A percentile compares a stretch with the other conserved stretches of the same genome.
These are phyloP conservation scores for Mareca strepera DNA, from an alignment of 2,797 vertebrate species.

Conservation along the genomic window DNA sequence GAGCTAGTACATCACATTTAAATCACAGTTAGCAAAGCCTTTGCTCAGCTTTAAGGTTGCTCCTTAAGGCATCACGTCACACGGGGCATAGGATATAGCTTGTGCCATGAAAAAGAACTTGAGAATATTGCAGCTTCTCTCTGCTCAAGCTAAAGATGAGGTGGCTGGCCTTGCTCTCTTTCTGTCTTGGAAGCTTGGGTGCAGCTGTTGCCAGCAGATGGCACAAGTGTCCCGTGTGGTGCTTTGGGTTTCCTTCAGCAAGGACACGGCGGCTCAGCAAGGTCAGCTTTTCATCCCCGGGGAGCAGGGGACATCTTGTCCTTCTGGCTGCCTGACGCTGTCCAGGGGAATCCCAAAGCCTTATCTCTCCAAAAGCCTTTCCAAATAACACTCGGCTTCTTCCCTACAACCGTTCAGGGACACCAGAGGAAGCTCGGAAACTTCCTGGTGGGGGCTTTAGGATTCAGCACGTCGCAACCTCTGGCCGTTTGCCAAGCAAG, in stretches of 20 bases:
- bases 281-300: slow-evolving; percentile 6
- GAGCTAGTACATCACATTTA: neutral
- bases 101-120: neutral
- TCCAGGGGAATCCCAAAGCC: neutral
- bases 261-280: neutral
- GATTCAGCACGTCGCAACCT: neutral
- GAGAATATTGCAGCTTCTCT: fast-evolving
- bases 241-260: neutral
- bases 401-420: neutral
- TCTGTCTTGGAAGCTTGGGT: neutral
- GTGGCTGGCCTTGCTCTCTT: neutral
- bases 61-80: neutral
- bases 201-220: slow-evolving; percentile 22
- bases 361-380: neutral
- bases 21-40: neutral
- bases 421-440: neutral
- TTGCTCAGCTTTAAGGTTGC: neutral
- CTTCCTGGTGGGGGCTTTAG: neutral
- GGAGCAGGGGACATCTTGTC: neutral
- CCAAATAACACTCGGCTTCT: neutral
- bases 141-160: neutral
- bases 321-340: neutral
- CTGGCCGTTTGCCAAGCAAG: neutral
- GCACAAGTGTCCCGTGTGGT: neutral
- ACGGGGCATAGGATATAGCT: neutral